Evolutionary conservation across 2,797 vertebrate species (phyloP).

Genomic region (Tinamus major): DNA sequence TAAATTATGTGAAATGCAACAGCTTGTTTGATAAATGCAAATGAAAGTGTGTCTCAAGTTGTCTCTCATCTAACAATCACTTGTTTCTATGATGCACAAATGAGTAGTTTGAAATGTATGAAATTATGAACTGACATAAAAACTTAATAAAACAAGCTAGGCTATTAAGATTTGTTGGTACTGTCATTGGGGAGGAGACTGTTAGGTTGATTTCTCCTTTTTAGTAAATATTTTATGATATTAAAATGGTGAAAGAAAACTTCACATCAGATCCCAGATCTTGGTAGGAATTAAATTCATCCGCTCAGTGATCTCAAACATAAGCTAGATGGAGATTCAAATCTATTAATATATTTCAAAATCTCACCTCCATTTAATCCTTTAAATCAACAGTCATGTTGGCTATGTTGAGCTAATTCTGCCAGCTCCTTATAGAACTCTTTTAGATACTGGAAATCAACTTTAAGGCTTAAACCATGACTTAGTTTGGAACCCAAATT

Average conservation of each 20-base stretch:
- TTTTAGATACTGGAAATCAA: not conserved
- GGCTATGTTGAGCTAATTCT: not conserved
- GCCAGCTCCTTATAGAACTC: not conserved
- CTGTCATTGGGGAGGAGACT: not conserved
- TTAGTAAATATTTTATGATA: not conserved
- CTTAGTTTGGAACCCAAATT: not conserved
- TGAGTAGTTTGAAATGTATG: constrained; percentile 23
- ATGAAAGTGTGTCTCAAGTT: constrained; percentile 61
- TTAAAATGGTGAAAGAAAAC: not conserved
- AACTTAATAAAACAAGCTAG: constrained; percentile 29
- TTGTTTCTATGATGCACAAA: constrained; percentile 53
- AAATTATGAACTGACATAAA: constrained; percentile 46
- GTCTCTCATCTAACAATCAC: constrained; percentile 47
- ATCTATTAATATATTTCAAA: not conserved
- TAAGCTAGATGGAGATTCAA: not conserved
- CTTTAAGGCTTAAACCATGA: not conserved
- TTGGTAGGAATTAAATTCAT: not conserved
- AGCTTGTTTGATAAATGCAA: constrained; percentile 56
- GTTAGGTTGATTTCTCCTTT: not conserved
- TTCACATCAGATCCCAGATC: not conserved
- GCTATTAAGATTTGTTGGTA: constrained; percentile 26
- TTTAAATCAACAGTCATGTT: not conserved
- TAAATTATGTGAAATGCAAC: constrained; percentile 51
- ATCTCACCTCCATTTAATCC: not conserved
- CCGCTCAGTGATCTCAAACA: not conserved